These are phyloP conservation scores for Fratercula arctica DNA, from an alignment of 2,797 vertebrate species.

Conservation along the genomic window DNA sequence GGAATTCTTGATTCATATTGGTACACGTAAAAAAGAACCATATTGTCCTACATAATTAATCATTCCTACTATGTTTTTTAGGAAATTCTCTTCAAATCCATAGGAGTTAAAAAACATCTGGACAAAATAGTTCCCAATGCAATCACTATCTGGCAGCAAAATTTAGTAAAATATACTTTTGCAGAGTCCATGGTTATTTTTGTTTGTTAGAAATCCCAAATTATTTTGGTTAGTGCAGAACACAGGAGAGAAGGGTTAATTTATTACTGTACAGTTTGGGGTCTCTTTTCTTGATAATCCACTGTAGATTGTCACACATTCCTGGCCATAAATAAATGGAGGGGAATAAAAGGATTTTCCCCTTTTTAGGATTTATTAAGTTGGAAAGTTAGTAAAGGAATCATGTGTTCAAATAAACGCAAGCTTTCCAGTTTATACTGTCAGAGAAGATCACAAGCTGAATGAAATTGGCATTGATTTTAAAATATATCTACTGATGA, in stretches of 20 bases:
- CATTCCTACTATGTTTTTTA: neutral
- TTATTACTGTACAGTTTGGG: neutral
- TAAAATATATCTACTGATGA: neutral
- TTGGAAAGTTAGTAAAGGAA: conserved; percentile 2
- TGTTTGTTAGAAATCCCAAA: neutral
- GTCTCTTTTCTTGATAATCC: neutral
- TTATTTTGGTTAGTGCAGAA: neutral
- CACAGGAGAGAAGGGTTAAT: neutral
- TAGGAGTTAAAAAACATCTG: neutral
- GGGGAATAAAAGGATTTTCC: neutral
- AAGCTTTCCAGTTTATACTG: neutral
- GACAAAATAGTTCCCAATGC: neutral
- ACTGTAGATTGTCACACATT: neutral
- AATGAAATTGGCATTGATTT: neutral
- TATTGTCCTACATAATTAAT: neutral
- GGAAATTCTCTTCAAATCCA: neutral
- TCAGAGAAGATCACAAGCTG: neutral
- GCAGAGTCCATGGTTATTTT: neutral
- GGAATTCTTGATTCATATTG: neutral
- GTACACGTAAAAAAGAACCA: neutral
- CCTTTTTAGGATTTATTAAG: neutral
- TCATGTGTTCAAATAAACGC: neutral
- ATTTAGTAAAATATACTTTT: neutral
- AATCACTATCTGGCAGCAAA: neutral
- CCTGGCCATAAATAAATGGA: neutral